Evolutionary conservation across 2,797 vertebrate species (phyloP), one percentile per base, ranked within the genome.

Genomic region (Craterocephalus amniculus): DNA sequence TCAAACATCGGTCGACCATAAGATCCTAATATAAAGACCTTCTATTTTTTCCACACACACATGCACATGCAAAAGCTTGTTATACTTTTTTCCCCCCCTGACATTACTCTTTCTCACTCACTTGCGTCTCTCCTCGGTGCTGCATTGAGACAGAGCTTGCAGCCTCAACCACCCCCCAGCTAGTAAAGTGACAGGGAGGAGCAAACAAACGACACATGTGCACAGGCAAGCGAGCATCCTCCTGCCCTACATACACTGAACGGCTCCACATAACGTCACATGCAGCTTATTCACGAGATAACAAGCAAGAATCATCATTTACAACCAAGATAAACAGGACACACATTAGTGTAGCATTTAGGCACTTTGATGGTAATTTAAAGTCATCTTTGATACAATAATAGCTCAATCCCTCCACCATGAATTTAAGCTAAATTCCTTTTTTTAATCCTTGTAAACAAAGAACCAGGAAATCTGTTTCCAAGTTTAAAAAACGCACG

Each of bases 161-260:
- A 84, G 81, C 77, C 71, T 76, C 67, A 67, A 70, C 27, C 68
- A 51, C 40, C 77, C 68, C 45, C 26, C 3, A 81, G 81, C 75
- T 45, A 79, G 61, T 57, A 45, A 63, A 72, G 76, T 24, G 49
- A 56, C 67, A 36, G 40, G 62, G 58, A 36, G 52, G 13, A 63
- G 67, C 64, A 83, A 86, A 85, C 61, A 79, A 63, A 67, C 43
- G 18, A 69, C 74, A 74, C 82, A 78, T 73, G 70, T 79, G 63
- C 72, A 70, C 57, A 75, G 45, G 57, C 5, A 2, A 76, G 54
- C 6, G 31, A 55, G 35, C 35, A 48, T 38, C 58, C 61, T 60
- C 31, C 32, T 58, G n/a, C 16, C 29, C 69, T 67, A 20, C 76
- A 67, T 65, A 34, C 49, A 20, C 32, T 13, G 16, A 20, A 26